Evolutionary conservation across 1,140 invertebrate genomes (phyloP), one percentile per base, ranked within the genome.

Genomic region (Drosophila novamexicana): DNA sequence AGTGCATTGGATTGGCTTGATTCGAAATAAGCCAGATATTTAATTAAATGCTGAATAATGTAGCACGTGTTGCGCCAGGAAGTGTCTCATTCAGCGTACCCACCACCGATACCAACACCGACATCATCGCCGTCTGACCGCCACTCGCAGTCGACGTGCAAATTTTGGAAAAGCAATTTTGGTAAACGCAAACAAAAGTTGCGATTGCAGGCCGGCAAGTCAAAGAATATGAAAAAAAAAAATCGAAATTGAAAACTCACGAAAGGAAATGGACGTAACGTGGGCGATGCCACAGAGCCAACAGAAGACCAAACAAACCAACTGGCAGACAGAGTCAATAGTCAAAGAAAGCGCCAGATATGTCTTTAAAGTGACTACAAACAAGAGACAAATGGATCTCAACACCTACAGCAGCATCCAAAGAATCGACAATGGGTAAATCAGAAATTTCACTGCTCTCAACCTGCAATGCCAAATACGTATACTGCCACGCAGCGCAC

Each of bases 31-130:
- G 36, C 37, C 10, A 45, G 37, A 1, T 65, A 88, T 88, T 86
- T 88, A 86, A 86, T 86, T 86, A 88, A 86, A 86, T 68, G 57
- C 72, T 68, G 63, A 79, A 88, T 82, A 79, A 62, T 77, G 72
- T 49, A 63, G 54, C 76, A 56, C 81, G 45, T 88, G 66, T 62
- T 71, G 77, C 34, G 76, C 58, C 64, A 82, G 82, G 83, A 85
- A 85, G 79, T 82, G 56, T 47, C 68, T 40, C 56, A 52, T 36
- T 47, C 68, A 53, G 12, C 36, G 16, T 10, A 32, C n/a, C 10
- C 29, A 29, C 7, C 22, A 29, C 32, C 34, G 50, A n/a, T 8
- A 16, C 56, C 22, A 29, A 32, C 22, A 34, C 12, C 34, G 54
- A 22, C 57, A 58, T 49, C 56, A 18, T 8, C 7, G 18, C 8